Percentiles rank a stretch among this genome's conserved stretches.
These are phyloP conservation scores for Clarias fuscus DNA, from an alignment of 2,797 vertebrate species.

Conservation along the genomic window DNA sequence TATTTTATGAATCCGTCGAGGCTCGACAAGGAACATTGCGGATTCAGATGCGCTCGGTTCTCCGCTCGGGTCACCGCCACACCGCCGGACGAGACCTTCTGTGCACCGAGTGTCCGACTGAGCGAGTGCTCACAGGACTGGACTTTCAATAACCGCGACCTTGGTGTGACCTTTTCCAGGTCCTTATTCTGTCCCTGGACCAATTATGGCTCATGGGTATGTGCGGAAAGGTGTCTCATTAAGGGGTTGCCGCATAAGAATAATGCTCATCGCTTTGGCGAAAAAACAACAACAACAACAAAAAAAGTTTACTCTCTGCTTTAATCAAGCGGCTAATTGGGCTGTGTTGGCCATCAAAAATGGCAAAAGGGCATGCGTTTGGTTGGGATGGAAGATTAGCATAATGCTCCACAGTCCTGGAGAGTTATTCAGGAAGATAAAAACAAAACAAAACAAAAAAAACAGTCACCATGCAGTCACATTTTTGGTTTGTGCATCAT, in stretches of 20 bases:
- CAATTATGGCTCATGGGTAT: conserved; percentile 61
- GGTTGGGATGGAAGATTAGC: conserved; percentile 31
- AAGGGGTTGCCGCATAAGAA: conserved; percentile 36
- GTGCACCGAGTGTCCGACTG: conserved; percentile 23
- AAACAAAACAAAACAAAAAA: too few relatives aligned
- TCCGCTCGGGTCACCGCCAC: conserved; percentile 33
- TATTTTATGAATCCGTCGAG: neutral
- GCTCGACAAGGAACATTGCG: conserved; percentile 25
- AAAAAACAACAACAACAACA: conserved; percentile 18
- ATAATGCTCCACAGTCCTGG: neutral
- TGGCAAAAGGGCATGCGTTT: conserved; percentile 50
- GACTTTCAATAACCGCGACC: conserved; percentile 44
- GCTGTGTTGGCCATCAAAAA: conserved; percentile 45
- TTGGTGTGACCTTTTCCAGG: conserved; percentile 40
- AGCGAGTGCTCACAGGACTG: conserved; percentile 33
- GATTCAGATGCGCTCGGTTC: neutral
- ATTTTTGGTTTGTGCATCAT: neutral
- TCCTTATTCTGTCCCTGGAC: conserved; percentile 52
- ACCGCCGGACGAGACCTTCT: conserved; percentile 46
- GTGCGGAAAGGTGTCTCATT: conserved; percentile 59
- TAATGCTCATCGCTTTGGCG: conserved; percentile 3
- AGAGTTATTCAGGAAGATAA: neutral
- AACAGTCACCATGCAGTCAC: neutral
- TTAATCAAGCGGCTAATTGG: conserved; percentile 55
- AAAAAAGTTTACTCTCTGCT: conserved; percentile 29